Evolutionary conservation across 2,888 invertebrate species (phyloP), one percentile per base, ranked within the genome.

Genomic region (Sceliomorpha sp.): DNA sequence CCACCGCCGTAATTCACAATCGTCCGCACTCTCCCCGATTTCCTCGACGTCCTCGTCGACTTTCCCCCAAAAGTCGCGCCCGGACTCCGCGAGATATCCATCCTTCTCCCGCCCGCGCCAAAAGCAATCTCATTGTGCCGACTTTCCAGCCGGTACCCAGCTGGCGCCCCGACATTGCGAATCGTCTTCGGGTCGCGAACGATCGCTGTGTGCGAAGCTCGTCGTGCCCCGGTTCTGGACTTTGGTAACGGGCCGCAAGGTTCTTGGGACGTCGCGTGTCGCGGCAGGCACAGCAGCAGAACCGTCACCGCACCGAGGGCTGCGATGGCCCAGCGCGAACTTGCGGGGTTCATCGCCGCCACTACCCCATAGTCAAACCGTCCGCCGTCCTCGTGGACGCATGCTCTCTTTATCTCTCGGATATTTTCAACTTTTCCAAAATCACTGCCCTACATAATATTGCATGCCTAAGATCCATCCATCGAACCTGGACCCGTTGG

Each of bases 351-450:
- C 86, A 87, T 87, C 66, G 74, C 83, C 74, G 74, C 82, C 17
- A 56, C 62, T 83, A 86, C 85, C 86, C 85, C 86, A 85, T 86
- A 80, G 76, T 84, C 80, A 77, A 29, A 72, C 24, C 39, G 67
- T 27, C 24, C 32, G 48, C 39, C 48, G 31, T 58, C 59, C 26
- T 59, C 60, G 47, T 1, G 31, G 29, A 15, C 12, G 13, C 34
- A 13, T 12, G n/a, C 48, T 7, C 12, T 32, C n/a, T 7, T 24
- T 12, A 44, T 14, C n/a, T 44, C 27, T 1, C 29, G 29, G n/a
- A 4, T n/a, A 29, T 29, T 24, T 7, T 24, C 7, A 9, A 4
- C 4, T 32, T 32, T n/a, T 32, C 32, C 32, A 6, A 32, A 32
- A 4, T 32, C n/a, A 6, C 4, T 32, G 12, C 5, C n/a, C 4